Evolutionary conservation across 2,888 invertebrate species (phyloP), one percentile per base, ranked within the genome.

Genomic region (Limulus polyphemus): DNA sequence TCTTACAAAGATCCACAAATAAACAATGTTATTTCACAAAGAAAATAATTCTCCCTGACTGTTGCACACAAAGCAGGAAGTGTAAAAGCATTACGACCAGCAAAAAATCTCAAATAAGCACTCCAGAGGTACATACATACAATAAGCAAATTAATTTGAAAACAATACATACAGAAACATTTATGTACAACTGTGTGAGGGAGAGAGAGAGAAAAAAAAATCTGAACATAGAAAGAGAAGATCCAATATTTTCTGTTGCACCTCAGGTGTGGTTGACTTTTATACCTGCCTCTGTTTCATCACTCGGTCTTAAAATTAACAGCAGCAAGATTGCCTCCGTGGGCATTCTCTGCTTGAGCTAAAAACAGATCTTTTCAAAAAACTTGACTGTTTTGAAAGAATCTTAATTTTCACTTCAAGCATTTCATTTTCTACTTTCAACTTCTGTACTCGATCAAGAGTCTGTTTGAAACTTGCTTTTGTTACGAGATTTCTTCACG

Each of bases 341-440:
- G 74, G 47, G 74, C 71, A 59, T 73, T 83, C 71, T 88, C 84
- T 50, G 88, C 88, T 74, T 88, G 88, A 9, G 87, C 87, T 67
- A 89, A 76, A 72, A 90, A 88, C 60, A 90, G 77, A 73, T 89
- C 88, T 75, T 89, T 89, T 11, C n/a, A 90, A 77, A 72, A 89
- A 87, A 56, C 84, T 83, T 46, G 90, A 76, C 73, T 90, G 88
- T 73, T 87, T 87, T 12, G 86, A 85, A n/a, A 89, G 77, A 61
- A 85, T 84, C 73, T 87, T 86, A 3, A 89, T 87, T 75, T 87
- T 88, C 71, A 87, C 86, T 74, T 88, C 87, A 47, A 90, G 76
- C 71, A 85, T 81, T 73, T 87, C 86, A 75, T 89, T 90, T 74
- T 90, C 89, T 11, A 82, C 83, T 74, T 86, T 85, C 51, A 90